phyloP scores from a whole-genome alignment of 2,888 invertebrate genomes.

The Pristionchus japonicus region DNA sequence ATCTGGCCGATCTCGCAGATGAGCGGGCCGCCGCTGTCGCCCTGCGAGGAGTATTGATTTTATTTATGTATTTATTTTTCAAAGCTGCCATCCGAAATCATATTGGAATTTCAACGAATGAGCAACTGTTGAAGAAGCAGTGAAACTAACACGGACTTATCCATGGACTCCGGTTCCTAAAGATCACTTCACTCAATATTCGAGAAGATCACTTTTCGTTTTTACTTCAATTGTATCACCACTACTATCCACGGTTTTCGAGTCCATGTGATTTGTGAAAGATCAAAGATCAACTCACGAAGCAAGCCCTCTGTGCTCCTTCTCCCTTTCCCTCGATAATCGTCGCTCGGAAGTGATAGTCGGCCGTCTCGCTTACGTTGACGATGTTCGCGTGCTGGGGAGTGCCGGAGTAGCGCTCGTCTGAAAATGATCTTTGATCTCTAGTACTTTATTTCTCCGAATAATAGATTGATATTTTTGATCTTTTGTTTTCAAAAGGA shows the following conservation, averaged over 20 bases:
- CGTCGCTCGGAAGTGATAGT: neutral
- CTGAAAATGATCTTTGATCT: conserved; percentile 31
- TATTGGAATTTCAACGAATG: too few species aligned
- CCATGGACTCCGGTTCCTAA: too few species aligned
- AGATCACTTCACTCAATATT: too few species aligned
- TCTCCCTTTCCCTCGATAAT: conserved; percentile 30
- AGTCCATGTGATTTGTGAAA: neutral
- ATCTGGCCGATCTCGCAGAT: conserved; percentile 40
- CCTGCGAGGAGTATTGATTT: conserved; percentile 8
- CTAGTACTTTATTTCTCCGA: neutral
- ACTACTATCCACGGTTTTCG: too few species aligned
- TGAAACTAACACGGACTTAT: too few species aligned
- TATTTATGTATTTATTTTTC: neutral
- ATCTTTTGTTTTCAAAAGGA: too few species aligned
- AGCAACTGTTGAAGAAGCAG: too few species aligned
- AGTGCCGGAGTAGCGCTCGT: conserved; percentile 15
- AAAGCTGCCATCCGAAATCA: neutral
- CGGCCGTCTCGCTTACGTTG: conserved; percentile 29
- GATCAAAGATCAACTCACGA: conserved; percentile 32
- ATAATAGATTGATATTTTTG: neutral
- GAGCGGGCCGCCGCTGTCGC: conserved; percentile 47
- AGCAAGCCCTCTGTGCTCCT: conserved; percentile 43
- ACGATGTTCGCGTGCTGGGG: conserved; percentile 43
- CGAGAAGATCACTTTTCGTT: too few species aligned
- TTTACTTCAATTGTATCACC: too few species aligned